Evolutionary conservation across 1,140 invertebrate genomes (phyloP), one percentile per base, ranked within the genome.

Genomic region (Scaptomyza graminum): DNA sequence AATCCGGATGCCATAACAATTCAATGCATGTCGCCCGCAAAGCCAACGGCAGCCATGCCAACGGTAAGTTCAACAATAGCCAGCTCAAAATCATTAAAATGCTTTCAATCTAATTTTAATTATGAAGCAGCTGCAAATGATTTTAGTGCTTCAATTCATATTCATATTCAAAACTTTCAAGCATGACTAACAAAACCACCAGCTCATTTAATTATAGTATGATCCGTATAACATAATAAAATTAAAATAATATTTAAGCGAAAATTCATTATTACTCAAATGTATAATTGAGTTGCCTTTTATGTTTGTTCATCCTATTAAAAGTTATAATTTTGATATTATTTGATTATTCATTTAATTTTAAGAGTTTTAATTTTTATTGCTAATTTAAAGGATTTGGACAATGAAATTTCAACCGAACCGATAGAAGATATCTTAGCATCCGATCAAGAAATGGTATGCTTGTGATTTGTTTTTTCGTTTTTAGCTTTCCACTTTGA

Each of bases 1-100:
- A 90, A 90, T 76, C 84, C 76, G 59, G 89, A 90, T 52, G 89
- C 81, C 60, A 66, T 90, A 56, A 63, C 49, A 39, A 60, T 65
- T 31, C 79, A 82, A 50, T 90, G 89, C 59, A 69, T 79, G 73
- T 66, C 88, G 44, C 80, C 81, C 47, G 63, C 66, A 72, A 74
- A 82, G 59, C 74, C 79, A 54, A 78, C 82, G 62, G 25, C 34
- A 7, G 59, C 65, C n/a, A 44, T 60, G 64, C 41, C 76, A 66
- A 62, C 76, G 89, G 89, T 90, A 90, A 90, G 89, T 90, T 39
- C 16, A 57, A 31, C 52, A 47, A 41, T 60, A 44, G 11, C 54
- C 47, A 49, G 13, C 47, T 25, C 49, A 15, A 62, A 44, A 50
- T 50, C 55, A 63, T 56, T 41, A 12, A n/a, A 25, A 15, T 62